phyloP scores from a whole-genome alignment of 2,888 invertebrate genomes.

The Drosophila neonasuta region DNA sequence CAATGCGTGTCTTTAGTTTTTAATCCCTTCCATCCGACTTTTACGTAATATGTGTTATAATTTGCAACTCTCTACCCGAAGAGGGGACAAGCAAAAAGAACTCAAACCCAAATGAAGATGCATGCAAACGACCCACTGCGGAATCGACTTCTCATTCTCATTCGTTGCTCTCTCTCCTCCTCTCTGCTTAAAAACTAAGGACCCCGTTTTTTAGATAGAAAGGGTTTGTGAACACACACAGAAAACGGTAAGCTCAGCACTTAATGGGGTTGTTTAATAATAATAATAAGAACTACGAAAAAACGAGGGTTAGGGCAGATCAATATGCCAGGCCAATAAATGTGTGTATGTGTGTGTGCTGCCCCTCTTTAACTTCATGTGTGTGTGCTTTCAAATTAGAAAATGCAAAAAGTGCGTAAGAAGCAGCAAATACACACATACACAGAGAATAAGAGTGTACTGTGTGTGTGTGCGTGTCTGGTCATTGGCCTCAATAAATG shows the following conservation, averaged over 20 bases:
- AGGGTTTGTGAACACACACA: slow-evolving; percentile 6
- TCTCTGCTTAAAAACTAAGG: slow-evolving; percentile 2
- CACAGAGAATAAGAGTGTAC: slow-evolving; percentile 18
- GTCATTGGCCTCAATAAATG: slow-evolving; percentile 74
- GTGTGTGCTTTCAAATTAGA: slow-evolving; percentile 66
- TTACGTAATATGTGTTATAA: slow-evolving; percentile 28
- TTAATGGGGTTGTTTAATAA: slow-evolving; percentile 77
- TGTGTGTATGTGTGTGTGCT: slow-evolving; percentile 30
- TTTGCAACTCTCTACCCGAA: slow-evolving; percentile 42
- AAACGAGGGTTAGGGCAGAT: slow-evolving; percentile 63
- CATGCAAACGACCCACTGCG: slow-evolving; percentile 30
- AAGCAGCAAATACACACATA: slow-evolving; percentile 55
- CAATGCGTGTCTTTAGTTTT: slow-evolving; percentile 10
- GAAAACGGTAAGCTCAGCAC: slow-evolving; percentile 31
- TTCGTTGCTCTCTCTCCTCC: background rate
- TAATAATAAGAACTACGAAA: slow-evolving; percentile 51
- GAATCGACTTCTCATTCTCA: slow-evolving; percentile 41
- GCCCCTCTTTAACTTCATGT: slow-evolving; percentile 2
- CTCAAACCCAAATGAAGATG: slow-evolving; percentile 40
- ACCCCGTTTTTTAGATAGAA: slow-evolving; percentile 54
- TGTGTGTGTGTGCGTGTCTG: slow-evolving; percentile 46
- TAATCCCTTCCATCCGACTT: slow-evolving; percentile 6
- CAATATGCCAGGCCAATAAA: slow-evolving; percentile 71
- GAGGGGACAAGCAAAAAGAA: slow-evolving; percentile 43
- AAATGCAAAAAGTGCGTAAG: slow-evolving; percentile 76